Conservation (phyloP, 2,888 invertebrate genomes). For the Podotricha telesiphe region DNA sequence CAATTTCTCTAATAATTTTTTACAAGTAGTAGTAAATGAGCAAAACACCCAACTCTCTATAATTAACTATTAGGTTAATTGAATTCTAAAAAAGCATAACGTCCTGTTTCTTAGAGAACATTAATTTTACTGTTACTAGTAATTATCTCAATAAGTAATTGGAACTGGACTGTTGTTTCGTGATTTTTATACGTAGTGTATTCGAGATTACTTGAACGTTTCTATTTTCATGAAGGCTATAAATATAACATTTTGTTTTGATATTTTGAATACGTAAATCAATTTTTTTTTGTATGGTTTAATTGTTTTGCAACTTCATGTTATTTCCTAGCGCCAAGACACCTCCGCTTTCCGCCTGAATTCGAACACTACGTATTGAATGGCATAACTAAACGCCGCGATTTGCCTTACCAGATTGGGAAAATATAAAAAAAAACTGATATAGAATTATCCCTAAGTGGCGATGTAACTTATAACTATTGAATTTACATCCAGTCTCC, state of each 20-base stretch:
- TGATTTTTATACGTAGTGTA: conserved; percentile 12
- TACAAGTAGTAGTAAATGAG: background rate
- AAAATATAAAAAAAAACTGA: too few species aligned
- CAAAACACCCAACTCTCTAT: conserved; percentile 7
- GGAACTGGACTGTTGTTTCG: conserved; percentile 37
- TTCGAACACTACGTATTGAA: too few species aligned
- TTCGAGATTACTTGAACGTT: background rate
- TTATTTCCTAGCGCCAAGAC: too few species aligned
- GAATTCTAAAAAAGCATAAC: conserved; percentile 31
- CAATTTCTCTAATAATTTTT: background rate
- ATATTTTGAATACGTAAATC: background rate
- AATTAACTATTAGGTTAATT: conserved; percentile 19
- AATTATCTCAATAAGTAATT: conserved; percentile 29
- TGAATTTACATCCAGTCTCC: too few species aligned
- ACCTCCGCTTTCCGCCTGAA: too few species aligned
- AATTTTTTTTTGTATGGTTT: background rate
- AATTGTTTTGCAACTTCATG: too few species aligned
- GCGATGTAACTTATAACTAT: too few species aligned
- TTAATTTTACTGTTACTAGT: conserved; percentile 31
- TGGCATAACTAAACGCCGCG: too few species aligned
- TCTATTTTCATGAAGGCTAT: background rate
- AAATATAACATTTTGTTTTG: background rate
- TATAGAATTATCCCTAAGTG: too few species aligned
- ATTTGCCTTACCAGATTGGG: too few species aligned
- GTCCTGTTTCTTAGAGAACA: conserved; percentile 24